Base-by-base conservation (phyloP, 1,140 invertebrate genomes). In the Holcopasites calliopsidis region DNA sequence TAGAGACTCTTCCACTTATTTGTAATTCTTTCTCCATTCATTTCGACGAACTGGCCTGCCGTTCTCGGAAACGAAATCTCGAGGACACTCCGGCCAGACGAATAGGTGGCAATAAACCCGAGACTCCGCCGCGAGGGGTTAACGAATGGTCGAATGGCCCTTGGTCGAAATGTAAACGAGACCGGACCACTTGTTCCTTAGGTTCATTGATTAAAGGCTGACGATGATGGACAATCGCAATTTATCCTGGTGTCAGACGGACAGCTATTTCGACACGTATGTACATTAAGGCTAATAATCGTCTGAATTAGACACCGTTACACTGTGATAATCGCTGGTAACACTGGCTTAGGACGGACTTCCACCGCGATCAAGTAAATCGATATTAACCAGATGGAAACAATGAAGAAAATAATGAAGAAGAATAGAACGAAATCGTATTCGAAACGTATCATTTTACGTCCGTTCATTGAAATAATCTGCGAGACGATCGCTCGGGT, bases 231-330 rank as follows among this genome's bases (percentile, higher is more conserved):
- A 8, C 52, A 57, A 57, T 69, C 26, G 40, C 38, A 44, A 60
- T 60, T 47, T 42, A 21, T 28, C n/a, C 40, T 23, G 54, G 28
- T 58, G 54, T 70, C 66, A 42, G 38, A 1, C 38, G 16, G n/a
- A 23, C 33, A 26, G 40, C 61, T 58, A 40, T 42, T 60, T 42
- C 21, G 47, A 7, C 21, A 8, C 31, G 44, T 62, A 28, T n/a
- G n/a, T n/a, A n/a, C 23, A 61, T 71, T 71, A 60, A 71, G 21
- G 58, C 40, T 47, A 70, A 58, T 35, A 16, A 58, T 70, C n/a
- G 5, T 1, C 3, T 35, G 33, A 62, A 61, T 71, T 61, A 61
- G 10, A 40, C 28, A 16, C 21, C 40, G 47, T 38, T 42, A 52
- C 58, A 23, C 16, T 52, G 58, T 62, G 44, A 61, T 28, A 13